A percentile compares a stretch with the other conserved stretches of the same genome.
Conservation (phyloP, 2,888 invertebrate genomes). For the Hedya salicella region DNA sequence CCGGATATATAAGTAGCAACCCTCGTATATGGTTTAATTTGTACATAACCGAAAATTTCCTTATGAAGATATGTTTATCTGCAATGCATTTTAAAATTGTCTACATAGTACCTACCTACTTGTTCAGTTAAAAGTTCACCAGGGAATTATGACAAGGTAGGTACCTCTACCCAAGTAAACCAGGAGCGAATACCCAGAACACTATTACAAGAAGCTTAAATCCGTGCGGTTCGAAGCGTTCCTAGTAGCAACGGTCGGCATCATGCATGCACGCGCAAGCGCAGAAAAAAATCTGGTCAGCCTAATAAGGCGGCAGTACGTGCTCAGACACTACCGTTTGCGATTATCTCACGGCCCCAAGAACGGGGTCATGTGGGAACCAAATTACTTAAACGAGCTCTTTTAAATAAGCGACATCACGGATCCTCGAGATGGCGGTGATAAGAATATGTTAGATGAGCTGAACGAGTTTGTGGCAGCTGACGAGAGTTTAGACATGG, state of each 20-base stretch:
- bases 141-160: neutral
- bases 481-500: neutral
- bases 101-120: neutral
- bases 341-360: conserved; percentile 80
- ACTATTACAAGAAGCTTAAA: conserved; percentile 12
- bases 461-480: neutral
- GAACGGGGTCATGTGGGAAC: conserved; percentile 78
- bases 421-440: conserved; percentile 66
- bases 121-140: too few relatives aligned
- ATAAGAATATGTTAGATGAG: conserved; percentile 54
- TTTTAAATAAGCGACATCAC: conserved; percentile 67
- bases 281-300: conserved; percentile 68
- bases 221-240: conserved; percentile 53
- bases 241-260: conserved; percentile 56
- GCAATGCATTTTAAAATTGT: too few relatives aligned
- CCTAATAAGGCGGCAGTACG: conserved; percentile 79
- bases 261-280: conserved; percentile 68
- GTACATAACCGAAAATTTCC: too few relatives aligned
- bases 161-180: neutral
- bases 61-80: too few relatives aligned
- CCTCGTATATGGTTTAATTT: too few relatives aligned
- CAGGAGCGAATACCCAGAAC: conserved; percentile 8
- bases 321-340: conserved; percentile 76
- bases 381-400: conserved; percentile 67
- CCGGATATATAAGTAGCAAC: too few relatives aligned